Conservation (phyloP, 2,797 vertebrate species). For the Morus bassanus region DNA sequence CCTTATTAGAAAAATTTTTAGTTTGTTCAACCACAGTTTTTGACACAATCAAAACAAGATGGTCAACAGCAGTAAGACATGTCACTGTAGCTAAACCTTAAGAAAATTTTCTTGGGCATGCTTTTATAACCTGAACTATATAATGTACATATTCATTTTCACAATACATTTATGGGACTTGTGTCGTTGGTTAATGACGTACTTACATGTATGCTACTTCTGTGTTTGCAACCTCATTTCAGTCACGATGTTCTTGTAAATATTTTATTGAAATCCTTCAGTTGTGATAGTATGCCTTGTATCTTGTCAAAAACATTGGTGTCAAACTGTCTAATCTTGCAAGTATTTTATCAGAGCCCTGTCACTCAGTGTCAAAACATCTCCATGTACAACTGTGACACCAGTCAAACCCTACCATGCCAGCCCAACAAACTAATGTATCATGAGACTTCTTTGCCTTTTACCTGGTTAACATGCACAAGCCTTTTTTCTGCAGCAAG, state of each 20-base stretch:
- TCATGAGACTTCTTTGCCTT: background rate
- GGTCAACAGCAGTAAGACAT: background rate
- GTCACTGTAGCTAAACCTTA: background rate
- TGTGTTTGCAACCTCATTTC: background rate
- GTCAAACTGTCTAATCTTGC: background rate
- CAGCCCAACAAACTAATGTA: background rate
- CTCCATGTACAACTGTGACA: fast-evolving
- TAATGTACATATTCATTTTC: background rate
- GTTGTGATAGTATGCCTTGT: background rate
- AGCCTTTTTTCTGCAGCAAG: background rate
- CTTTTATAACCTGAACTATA: background rate
- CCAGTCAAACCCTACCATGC: background rate
- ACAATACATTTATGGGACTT: background rate
- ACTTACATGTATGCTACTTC: background rate
- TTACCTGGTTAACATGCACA: background rate
- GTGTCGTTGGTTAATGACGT: background rate
- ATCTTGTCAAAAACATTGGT: background rate
- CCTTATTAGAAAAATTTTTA: background rate
- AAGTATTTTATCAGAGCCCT: background rate
- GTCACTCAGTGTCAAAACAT: background rate
- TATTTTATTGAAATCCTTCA: background rate
- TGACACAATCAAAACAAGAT: background rate
- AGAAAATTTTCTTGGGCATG: background rate
- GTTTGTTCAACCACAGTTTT: background rate
- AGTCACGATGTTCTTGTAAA: background rate